phyloP scores from a whole-genome alignment of 1,140 invertebrate species.

The Polyergus mexicanus region DNA sequence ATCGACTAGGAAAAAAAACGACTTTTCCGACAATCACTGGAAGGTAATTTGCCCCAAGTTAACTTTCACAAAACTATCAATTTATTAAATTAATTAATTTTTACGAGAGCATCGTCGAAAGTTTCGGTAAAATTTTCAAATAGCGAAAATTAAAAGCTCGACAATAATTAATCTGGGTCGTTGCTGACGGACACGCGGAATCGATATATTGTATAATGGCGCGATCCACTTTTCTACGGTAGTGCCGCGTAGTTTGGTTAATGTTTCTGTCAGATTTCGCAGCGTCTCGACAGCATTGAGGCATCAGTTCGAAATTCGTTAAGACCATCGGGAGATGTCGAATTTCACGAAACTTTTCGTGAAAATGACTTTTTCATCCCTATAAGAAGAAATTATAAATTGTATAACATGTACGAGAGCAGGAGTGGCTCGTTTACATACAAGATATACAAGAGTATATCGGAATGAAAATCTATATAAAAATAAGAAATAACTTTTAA shows the following conservation, averaged over 20 bases:
- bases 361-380: neutral
- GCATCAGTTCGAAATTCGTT: constrained; percentile 17
- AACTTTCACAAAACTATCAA: neutral
- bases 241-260: constrained; percentile 9
- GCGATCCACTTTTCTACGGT: constrained; percentile 40
- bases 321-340: neutral
- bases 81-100: neutral
- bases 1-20: neutral
- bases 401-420: neutral
- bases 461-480: neutral
- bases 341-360: constrained; percentile 62
- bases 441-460: neutral
- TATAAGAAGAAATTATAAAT: neutral
- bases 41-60: neutral
- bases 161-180: constrained; percentile 69
- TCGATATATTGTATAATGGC: constrained; percentile 53
- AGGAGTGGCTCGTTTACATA: too few species aligned
- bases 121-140: neutral
- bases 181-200: constrained; percentile 19
- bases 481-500: neutral
- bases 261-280: neutral
- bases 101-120: neutral
- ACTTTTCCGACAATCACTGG: neutral
- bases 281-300: neutral
- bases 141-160: constrained; percentile 56